Base-by-base conservation (phyloP, 2,888 invertebrate species). In the Acleris cristana region DNA sequence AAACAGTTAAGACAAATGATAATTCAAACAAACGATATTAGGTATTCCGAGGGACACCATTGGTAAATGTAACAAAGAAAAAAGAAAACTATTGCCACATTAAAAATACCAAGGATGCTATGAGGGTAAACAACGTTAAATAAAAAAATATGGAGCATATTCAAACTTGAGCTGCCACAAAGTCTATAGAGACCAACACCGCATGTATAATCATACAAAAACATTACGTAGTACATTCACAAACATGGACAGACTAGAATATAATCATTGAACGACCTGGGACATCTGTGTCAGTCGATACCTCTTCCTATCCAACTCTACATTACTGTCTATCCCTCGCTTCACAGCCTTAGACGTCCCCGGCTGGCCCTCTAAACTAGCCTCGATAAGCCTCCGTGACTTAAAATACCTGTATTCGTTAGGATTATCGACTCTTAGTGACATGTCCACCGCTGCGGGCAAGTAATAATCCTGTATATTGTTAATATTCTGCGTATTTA, bases 231-330 rank as follows among this genome's bases (percentile, higher is more conserved):
- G 34, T 40, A 40, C 40, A 71, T 64, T 67, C 69, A 69, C 60
- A 67, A 73, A 81, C 82, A 81, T 85, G 85, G 78, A 82, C 40
- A n/a, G 64, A 73, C 66, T 69, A 70, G 52, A 68, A 56, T 53
- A 54, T 54, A 74, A 86, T 91, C 88, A 91, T 76, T 90, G 90
- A 72, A 90, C 89, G 16, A 87, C 89, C 73, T 90, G 90, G 2
- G 90, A 89, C 83, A 90, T 81, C 65, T 89, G 88, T 0, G 87
- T 75, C 18, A 90, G 75, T 7, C 90, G 79, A 69, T 88, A 90
- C 62, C 90, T 80, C 71, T 92, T 91, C 64, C 84, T 82, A 60
- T 90, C 90, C 52, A 89, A 70, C 26, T 90, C 90, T 14, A 81
- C 81, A 59, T 77, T 84, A 10, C 79, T 44, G 53, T 90, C 89